Evolutionary conservation across 2,888 invertebrate species (phyloP).

Genomic region (Zaprionus bogoriensis): DNA sequence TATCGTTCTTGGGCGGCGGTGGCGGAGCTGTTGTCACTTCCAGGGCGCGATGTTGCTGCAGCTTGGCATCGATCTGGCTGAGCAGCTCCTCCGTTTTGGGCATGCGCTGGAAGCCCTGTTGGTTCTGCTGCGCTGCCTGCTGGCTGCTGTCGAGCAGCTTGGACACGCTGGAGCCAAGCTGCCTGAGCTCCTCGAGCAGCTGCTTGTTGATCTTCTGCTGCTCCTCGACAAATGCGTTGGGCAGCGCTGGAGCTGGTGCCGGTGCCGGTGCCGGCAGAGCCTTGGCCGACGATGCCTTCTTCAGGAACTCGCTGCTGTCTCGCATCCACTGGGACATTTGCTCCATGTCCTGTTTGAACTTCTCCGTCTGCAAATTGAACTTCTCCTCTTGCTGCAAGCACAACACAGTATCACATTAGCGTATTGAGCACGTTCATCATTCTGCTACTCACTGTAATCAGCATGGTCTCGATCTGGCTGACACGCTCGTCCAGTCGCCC

Average conservation of each 20-base stretch:
- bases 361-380: slow-evolving; percentile 80
- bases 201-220: slow-evolving; percentile 74
- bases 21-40: slow-evolving; percentile 67
- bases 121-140: slow-evolving; percentile 72
- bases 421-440: rapidly evolving
- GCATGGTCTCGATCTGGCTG: slow-evolving; percentile 89
- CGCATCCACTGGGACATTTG: slow-evolving; percentile 82
- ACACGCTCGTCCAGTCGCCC: slow-evolving; percentile 89
- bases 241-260: slow-evolving; percentile 36
- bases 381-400: slow-evolving; percentile 81
- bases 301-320: slow-evolving; percentile 81
- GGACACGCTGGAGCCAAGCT: slow-evolving; percentile 66
- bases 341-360: slow-evolving; percentile 79
- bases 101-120: slow-evolving; percentile 70
- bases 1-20: slow-evolving; percentile 79
- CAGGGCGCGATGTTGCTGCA: slow-evolving; percentile 71
- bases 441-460: slow-evolving; percentile 85
- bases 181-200: slow-evolving; percentile 71
- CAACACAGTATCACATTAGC: background rate
- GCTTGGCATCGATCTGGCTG: slow-evolving; percentile 78
- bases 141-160: slow-evolving; percentile 70
- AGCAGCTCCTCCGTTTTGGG: slow-evolving; percentile 78
- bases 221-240: slow-evolving; percentile 68
- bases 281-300: slow-evolving; percentile 65
- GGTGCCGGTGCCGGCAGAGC: slow-evolving; percentile 28